Evolutionary conservation across 2,113 vertebrate species (phyloP), one percentile per base, ranked within the genome.

Genomic region (Sclerurus mexicanus): DNA sequence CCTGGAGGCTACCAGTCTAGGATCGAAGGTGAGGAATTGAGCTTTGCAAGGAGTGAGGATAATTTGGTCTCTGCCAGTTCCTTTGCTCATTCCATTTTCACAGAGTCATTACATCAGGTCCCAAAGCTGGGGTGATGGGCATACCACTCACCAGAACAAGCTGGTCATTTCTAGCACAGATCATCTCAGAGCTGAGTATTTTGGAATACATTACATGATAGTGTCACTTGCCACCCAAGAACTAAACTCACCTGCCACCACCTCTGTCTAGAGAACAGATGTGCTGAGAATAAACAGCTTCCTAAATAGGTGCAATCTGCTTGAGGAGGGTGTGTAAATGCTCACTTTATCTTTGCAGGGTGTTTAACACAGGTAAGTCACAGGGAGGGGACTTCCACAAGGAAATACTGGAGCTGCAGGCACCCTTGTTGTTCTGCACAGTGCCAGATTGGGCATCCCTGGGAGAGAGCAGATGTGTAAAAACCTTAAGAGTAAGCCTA

Each of bases 141-240:
- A 0, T 17, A 20, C 10, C 10, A 1, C 44, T 88, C 55, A 28
- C 24, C 31, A 27, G 33, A 44, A 67, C 31, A 3, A 0, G 5
- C 1, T 25, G n/a, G 22, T 59, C 49, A 14, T 31, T 83, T 76
- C 25, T 12, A 37, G 55, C 23, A 33, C 25, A 42, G 39, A 23
- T 55, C 7, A 5, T 18, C 42, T 14, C 14, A 1, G 2, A 16
- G 7, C 28, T 39, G 31, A 19, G 1, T 39, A 4, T 64, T 73
- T 62, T 80, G 58, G 68, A 82, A 56, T 28, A 11, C 4, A 9
- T 25, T 28, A 11, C 4, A 9, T 25, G 27, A 24, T 66, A n/a
- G 40, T 82, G 59, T 52, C 49, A 6, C 37, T 79, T 40, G 28
- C 62, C 56, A 22, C 37, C 6, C 49, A 39, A 75, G 58, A 85